Evolutionary conservation across 2,888 invertebrate species (phyloP).

Genomic region (Osedax fenrisi): DNA sequence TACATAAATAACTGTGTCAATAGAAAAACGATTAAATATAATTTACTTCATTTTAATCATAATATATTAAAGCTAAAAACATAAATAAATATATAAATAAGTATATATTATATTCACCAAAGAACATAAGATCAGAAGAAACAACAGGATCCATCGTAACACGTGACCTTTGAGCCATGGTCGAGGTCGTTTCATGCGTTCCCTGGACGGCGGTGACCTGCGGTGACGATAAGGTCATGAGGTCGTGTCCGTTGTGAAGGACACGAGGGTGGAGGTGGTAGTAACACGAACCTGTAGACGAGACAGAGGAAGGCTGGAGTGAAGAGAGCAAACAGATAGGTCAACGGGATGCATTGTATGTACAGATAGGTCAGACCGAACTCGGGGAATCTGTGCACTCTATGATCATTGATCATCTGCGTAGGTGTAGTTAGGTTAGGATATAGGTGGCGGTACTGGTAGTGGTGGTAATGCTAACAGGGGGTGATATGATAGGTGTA

Average conservation of each 20-base stretch:
- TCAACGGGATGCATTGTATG: not conserved
- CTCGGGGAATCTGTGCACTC: not conserved
- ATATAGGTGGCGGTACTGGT: too few species aligned
- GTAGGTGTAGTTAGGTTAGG: too few species aligned
- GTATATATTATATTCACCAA: not conserved
- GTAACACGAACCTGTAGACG: not conserved
- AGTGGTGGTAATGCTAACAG: too few species aligned
- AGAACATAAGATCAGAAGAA: not conserved
- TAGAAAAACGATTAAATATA: too few species aligned
- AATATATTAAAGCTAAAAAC: too few species aligned
- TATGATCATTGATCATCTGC: not conserved
- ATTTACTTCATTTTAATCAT: too few species aligned
- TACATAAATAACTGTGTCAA: too few species aligned
- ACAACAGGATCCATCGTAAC: not conserved
- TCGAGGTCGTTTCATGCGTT: not conserved
- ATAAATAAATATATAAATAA: too few species aligned
- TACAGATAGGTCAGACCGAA: not conserved
- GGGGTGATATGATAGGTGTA: too few species aligned
- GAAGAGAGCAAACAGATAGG: not conserved
- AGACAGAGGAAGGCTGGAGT: not conserved
- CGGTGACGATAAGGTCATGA: not conserved
- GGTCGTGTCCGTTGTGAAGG: not conserved
- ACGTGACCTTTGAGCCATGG: not conserved
- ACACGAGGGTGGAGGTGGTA: not conserved
- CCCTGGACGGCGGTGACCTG: not conserved